A percentile compares a stretch with the other conserved stretches of the same genome.
Conservation (phyloP, 2,113 vertebrate species). For the Taxidea taxus region DNA sequence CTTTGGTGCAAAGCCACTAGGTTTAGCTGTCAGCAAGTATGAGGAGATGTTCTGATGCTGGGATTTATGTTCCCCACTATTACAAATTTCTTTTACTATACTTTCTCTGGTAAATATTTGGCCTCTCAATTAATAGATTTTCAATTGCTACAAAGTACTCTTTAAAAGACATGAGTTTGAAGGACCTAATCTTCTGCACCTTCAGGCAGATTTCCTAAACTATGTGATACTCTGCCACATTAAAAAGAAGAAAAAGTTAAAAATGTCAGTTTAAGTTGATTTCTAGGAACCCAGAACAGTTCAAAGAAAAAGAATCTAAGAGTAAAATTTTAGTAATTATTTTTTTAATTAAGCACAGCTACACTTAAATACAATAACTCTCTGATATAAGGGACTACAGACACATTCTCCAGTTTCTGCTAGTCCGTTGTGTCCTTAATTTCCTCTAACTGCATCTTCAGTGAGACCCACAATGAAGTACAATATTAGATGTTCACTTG, state of each 20-base stretch:
- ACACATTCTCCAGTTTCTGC: constrained; percentile 66
- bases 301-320: constrained; percentile 53
- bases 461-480: constrained; percentile 74
- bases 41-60: background rate
- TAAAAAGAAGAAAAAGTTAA: constrained; percentile 15
- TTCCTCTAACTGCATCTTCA: constrained; percentile 70
- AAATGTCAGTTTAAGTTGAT: constrained; percentile 46
- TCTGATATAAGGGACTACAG: constrained; percentile 55
- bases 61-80: background rate
- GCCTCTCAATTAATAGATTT: constrained; percentile 2
- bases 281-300: constrained; percentile 52
- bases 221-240: background rate
- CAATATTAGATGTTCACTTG: constrained; percentile 82
- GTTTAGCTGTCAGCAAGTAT: background rate
- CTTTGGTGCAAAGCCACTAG: background rate
- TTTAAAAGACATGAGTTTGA: background rate
- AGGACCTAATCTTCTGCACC: background rate
- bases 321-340: constrained; percentile 44
- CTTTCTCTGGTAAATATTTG: constrained; percentile 48
- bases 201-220: background rate
- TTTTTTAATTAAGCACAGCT: constrained; percentile 12
- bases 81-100: background rate
- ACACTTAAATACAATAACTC: constrained; percentile 55
- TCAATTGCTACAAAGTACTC: background rate
- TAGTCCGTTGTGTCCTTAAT: constrained; percentile 74